phyloP scores from a whole-genome alignment of 2,113 vertebrate species.

The Ploceus nigricollis region DNA sequence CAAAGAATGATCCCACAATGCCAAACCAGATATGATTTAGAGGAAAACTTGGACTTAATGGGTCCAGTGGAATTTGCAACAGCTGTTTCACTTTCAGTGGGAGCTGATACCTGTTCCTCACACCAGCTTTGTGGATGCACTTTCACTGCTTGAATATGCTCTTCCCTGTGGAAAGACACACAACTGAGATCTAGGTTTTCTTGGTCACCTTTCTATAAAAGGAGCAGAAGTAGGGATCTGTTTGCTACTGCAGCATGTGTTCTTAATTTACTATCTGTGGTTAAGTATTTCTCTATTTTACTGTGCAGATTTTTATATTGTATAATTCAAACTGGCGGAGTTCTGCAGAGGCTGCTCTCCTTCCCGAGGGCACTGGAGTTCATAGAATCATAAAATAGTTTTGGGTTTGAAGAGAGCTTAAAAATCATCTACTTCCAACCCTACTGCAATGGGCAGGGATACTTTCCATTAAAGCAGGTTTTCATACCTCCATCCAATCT shows the following conservation, averaged over 20 bases:
- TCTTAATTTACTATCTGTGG: neutral
- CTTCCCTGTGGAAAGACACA: neutral
- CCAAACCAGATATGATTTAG: neutral
- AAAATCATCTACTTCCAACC: neutral
- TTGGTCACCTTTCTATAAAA: neutral
- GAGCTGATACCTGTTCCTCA: neutral
- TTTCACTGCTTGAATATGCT: neutral
- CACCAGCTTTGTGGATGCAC: neutral
- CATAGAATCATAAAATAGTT: neutral
- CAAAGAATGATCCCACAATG: neutral
- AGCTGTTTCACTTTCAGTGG: neutral
- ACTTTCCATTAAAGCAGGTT: neutral
- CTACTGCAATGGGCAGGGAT: neutral
- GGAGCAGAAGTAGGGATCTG: neutral
- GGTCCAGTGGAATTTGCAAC: neutral
- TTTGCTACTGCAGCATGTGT: neutral
- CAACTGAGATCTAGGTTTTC: neutral
- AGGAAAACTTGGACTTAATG: neutral
- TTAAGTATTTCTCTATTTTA: neutral
- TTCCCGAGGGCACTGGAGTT: neutral
- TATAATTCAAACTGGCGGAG: neutral
- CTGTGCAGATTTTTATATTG: rapidly evolving
- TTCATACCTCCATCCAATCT: neutral
- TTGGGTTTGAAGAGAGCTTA: neutral
- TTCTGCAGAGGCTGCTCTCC: neutral